These are phyloP conservation scores for Anguilla obscura DNA, from an alignment of 2,797 vertebrate genomes.

Conservation along the genomic window DNA sequence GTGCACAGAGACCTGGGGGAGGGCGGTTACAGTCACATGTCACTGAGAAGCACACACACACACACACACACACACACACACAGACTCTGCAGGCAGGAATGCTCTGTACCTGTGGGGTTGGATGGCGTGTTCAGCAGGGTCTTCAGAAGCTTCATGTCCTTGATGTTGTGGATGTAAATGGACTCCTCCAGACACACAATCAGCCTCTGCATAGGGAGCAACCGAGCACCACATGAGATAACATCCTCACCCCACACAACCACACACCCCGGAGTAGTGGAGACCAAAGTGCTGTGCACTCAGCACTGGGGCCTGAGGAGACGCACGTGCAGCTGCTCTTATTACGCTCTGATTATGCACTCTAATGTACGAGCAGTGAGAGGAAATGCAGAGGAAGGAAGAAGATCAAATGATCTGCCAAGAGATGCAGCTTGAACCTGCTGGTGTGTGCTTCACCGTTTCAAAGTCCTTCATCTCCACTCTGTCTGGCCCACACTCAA, in stretches of 20 bases:
- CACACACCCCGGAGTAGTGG: too few species aligned
- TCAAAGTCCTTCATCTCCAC: neutral
- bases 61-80: neutral
- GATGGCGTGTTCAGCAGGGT: constrained; percentile 86
- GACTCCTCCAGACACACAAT: constrained; percentile 92
- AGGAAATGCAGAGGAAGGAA: neutral
- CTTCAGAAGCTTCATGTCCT: constrained; percentile 94
- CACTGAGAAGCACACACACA: neutral
- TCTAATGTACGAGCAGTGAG: neutral
- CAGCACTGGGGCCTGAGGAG: neutral
- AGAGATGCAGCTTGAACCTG: neutral
- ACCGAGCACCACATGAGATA: neutral
- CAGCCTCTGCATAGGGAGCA: constrained; percentile 75
- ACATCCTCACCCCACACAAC: too few species aligned
- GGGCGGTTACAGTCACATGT: neutral
- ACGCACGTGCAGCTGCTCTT: neutral
- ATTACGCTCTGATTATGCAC: neutral
- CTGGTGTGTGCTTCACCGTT: neutral
- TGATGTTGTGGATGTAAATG: constrained; percentile 94
- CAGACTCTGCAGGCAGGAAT: neutral
- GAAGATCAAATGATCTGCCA: neutral
- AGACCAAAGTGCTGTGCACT: neutral
- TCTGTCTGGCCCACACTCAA: neutral
- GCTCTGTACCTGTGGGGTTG: constrained; percentile 80
- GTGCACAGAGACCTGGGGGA: constrained; percentile 84